Evolutionary conservation across 2,113 vertebrate genomes (phyloP).

Genomic region (Fregetta grallaria): DNA sequence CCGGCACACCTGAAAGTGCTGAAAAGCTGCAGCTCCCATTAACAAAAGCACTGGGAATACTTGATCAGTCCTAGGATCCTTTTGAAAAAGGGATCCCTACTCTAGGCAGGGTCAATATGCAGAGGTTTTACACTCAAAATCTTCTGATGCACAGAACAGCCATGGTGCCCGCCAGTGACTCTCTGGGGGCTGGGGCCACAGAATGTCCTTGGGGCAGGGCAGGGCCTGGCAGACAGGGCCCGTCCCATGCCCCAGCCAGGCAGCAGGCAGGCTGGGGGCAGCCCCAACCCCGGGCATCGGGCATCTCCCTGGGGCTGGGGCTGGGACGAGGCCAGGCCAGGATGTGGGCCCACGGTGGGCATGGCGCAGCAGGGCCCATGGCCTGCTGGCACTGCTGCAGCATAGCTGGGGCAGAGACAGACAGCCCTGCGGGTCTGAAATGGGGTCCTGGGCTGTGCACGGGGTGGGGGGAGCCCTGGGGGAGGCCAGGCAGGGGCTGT

Average conservation of each 20-base stretch:
- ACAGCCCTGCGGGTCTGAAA: accelerated
- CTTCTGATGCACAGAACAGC: too few species aligned
- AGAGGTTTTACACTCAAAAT: background rate
- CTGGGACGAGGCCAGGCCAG: background rate
- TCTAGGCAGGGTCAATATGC: too few species aligned
- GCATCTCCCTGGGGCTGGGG: background rate
- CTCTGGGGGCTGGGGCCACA: background rate
- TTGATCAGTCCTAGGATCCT: background rate
- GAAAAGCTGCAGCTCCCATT: background rate
- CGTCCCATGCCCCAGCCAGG: accelerated
- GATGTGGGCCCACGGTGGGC: accelerated
- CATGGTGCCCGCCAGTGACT: accelerated
- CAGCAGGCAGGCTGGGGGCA: background rate
- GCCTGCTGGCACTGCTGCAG: background rate
- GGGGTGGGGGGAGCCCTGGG: background rate
- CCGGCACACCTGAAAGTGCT: background rate
- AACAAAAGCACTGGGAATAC: accelerated
- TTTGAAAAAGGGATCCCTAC: background rate
- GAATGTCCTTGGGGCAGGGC: background rate
- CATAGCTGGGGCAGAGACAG: background rate
- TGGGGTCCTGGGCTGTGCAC: background rate
- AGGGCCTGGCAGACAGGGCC: background rate
- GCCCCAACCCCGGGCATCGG: background rate
- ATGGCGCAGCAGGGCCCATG: accelerated
- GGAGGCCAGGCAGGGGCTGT: background rate